These are phyloP conservation scores for Thereuonema tuberculata DNA, from an alignment of 1,140 invertebrate genomes.

Conservation along the genomic window DNA sequence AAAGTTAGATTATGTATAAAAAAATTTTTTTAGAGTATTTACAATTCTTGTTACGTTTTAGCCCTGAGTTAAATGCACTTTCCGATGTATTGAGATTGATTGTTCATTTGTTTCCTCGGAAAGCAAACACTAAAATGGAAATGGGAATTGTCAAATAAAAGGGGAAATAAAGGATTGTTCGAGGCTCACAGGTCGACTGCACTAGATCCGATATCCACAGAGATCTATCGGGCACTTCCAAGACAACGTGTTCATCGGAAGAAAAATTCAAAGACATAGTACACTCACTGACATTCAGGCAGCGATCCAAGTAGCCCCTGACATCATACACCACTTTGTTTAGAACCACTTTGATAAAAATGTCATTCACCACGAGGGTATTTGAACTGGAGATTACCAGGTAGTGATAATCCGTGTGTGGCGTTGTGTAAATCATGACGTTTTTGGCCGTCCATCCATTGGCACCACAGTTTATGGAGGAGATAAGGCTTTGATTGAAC, in stretches of 20 bases:
- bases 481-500: conserved; percentile 2
- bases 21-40: no score
- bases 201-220: not conserved
- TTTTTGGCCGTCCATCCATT: not conserved
- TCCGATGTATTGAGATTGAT: no score
- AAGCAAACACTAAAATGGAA: conserved; percentile 11
- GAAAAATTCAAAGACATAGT: conserved; percentile 4
- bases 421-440: not conserved
- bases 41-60: no score
- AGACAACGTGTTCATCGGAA: conserved; percentile 10
- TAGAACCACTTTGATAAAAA: conserved; percentile 2
- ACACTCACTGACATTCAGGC: conserved; percentile 1
- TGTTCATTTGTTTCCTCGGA: conserved; percentile 11
- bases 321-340: conserved; percentile 11
- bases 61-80: no score
- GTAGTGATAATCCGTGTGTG: conserved; percentile 9
- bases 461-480: not conserved
- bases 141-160: conserved; percentile 10
- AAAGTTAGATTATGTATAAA: no score
- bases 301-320: not conserved
- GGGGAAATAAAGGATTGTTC: conserved; percentile 9
- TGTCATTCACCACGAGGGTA: not conserved
- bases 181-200: not conserved
- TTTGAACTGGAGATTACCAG: conserved; percentile 2
- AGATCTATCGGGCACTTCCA: conserved; percentile 7